Evolutionary conservation across 2,797 vertebrate species (phyloP).

Genomic region (Pangasius sanitwongsei): DNA sequence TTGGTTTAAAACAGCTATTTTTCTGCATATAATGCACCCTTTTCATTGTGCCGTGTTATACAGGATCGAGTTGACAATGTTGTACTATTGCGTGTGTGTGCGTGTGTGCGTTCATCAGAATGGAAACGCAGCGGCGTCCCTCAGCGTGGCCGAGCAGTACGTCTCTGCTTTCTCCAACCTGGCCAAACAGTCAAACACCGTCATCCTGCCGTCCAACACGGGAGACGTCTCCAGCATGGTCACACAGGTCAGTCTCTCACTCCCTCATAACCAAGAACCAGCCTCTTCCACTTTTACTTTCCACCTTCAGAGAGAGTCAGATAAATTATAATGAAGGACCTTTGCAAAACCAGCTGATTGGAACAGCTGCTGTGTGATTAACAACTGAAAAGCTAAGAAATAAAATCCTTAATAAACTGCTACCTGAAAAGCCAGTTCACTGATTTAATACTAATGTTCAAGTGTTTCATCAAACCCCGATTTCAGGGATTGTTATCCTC

Average conservation of each 20-base stretch:
- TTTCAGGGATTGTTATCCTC: neutral
- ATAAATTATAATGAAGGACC: neutral
- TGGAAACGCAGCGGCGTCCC: constrained; percentile 85
- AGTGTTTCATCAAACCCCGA: neutral
- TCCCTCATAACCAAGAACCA: neutral
- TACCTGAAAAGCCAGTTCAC: neutral
- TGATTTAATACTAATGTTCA: neutral
- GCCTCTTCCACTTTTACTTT: neutral
- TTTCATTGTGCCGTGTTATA: neutral
- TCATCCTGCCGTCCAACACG: constrained; percentile 87
- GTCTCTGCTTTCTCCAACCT: constrained; percentile 91
- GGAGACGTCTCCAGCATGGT: constrained; percentile 91
- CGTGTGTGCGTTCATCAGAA: constrained; percentile 72
- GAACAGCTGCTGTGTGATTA: neutral
- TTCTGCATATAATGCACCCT: neutral
- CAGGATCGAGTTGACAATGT: neutral
- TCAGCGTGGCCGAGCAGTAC: constrained; percentile 92
- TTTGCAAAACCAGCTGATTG: neutral
- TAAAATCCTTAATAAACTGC: too few species aligned
- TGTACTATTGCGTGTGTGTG: neutral
- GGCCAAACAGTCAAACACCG: constrained; percentile 91
- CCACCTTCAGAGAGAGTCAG: neutral
- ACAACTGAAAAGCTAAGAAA: neutral
- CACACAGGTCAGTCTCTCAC: constrained; percentile 80
- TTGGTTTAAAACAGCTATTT: neutral